Conservation (phyloP, 2,888 invertebrate genomes). For the Linnaemya vulpina region DNA sequence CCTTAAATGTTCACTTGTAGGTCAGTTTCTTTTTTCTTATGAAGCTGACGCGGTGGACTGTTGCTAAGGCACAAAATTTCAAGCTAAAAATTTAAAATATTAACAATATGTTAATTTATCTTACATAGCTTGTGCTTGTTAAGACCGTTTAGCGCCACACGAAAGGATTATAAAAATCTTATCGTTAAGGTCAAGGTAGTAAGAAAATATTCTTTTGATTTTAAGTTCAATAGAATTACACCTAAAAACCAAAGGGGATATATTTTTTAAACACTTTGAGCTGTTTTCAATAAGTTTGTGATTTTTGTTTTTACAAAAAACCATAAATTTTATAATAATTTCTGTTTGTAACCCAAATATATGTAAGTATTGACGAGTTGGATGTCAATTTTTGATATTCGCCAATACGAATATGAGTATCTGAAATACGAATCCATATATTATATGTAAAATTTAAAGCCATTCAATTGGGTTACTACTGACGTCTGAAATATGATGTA, state of each 20-base stretch:
- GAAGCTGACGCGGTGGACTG: neutral
- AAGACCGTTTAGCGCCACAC: too few relatives aligned
- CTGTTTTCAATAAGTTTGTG: too few relatives aligned
- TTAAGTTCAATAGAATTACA: neutral
- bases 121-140: neutral
- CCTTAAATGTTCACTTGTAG: constrained; percentile 8
- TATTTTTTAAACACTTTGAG: neutral
- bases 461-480: too few relatives aligned
- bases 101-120: constrained; percentile 25
- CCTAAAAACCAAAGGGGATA: neutral
- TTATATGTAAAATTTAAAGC: too few relatives aligned
- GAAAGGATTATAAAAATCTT: neutral
- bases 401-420: too few relatives aligned
- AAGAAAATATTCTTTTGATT: neutral
- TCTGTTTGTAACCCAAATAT: too few relatives aligned
- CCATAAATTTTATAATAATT: too few relatives aligned
- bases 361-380: too few relatives aligned
- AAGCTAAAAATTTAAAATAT: neutral
- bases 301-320: too few relatives aligned
- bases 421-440: too few relatives aligned
- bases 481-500: too few relatives aligned
- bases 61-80: neutral
- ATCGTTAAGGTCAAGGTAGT: neutral
- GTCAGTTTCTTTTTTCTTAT: neutral
- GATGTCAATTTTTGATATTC: too few relatives aligned